Evolutionary conservation across 2,797 vertebrate genomes (phyloP), one percentile per base, ranked within the genome.

Genomic region (Okamejei kenojei): DNA sequence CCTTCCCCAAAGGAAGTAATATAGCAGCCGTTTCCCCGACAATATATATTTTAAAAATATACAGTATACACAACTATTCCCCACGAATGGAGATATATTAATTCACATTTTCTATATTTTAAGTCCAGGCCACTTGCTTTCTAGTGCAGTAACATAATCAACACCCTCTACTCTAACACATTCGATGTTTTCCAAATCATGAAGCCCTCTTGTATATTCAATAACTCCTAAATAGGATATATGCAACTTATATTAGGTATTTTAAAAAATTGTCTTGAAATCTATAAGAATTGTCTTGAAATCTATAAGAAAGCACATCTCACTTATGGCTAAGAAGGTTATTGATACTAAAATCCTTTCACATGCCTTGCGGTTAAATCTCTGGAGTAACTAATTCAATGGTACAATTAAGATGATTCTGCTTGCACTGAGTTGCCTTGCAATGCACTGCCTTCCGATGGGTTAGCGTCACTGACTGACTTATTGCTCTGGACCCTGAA

Each of bases 391-490:
- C 35, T 92, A 74, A 92, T 76, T 92, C 71, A 92, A 73, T 19
- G 38, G 71, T 54, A 58, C 71, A 45, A 73, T 76, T 92, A 92
- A 92, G 45, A 92, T 74, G 26, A 45, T 76, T 74, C 71, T 92
- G 90, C 71, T 92, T 38, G 71, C 71, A 92, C 68, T 92, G 90
- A 92, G 71, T 92, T 92, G 90, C 71, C 90, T 92, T 74, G 35
- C 45, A 92, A 71, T 92, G 90, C 8, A 54, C 90, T 92, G 90
- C 90, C 90, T 92, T 92, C 90, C 90, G 90, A 76, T 92, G 90
- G 38, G 73, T 29, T 45, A 92, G 38, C 90, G 74, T 38, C 90
- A 92, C 90, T 92, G 90, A 92, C 84, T 54, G 38, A 93, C 32
- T 92, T 82, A 93, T 15, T 80, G 54, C 71, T 74, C 38, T 90